Conservation (phyloP, 2,113 vertebrate genomes). For the Poecilia latipinna region DNA sequence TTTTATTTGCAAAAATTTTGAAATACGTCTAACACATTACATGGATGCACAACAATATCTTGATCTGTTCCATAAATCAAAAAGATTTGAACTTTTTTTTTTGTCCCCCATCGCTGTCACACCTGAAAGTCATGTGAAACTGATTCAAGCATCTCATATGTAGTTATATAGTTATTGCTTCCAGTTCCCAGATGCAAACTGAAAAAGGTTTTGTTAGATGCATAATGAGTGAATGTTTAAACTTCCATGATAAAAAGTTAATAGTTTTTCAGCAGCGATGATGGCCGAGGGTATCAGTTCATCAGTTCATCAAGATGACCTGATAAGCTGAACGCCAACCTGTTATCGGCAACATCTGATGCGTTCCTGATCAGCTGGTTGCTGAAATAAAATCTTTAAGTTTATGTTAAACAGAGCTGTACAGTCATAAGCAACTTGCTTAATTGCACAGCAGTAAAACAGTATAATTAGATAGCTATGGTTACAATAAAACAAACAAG, state of each 20-base stretch:
- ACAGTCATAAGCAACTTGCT: neutral
- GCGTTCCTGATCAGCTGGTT: neutral
- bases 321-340: no score
- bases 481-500: neutral
- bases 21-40: no score
- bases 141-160: no score
- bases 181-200: no score
- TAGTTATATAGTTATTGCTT: no score
- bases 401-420: neutral
- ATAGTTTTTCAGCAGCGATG: neutral
- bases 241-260: neutral
- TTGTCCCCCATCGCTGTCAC: no score
- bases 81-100: no score
- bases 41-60: no score
- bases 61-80: no score
- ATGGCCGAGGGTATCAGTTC: neutral
- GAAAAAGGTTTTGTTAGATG: neutral
- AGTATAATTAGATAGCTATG: neutral
- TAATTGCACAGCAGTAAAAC: neutral
- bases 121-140: no score
- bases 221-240: neutral
- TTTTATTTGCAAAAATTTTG: no score
- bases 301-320: neutral
- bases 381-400: neutral
- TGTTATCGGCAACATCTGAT: neutral